Conservation (phyloP, 2,113 vertebrate genomes). For the Onychostoma macrolepis region DNA sequence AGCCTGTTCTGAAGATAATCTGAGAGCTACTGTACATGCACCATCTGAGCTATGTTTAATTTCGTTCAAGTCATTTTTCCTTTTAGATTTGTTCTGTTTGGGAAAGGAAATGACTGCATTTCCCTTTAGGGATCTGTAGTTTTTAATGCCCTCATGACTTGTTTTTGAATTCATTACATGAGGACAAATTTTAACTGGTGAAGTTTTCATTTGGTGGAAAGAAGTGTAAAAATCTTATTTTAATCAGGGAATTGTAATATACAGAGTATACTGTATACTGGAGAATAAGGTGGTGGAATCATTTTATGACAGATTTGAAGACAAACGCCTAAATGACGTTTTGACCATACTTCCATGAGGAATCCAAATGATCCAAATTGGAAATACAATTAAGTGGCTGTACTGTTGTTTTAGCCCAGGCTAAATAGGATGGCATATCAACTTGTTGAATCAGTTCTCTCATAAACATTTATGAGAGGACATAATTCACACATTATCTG, state of each 20-base stretch:
- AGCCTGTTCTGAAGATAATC: background rate
- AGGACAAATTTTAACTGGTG: background rate
- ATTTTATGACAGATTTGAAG: background rate
- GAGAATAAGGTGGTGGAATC: background rate
- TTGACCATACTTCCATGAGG: background rate
- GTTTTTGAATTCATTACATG: background rate
- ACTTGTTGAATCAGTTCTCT: background rate
- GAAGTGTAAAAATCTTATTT: background rate
- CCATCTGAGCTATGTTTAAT: background rate
- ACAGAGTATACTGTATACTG: background rate
- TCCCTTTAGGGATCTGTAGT: background rate
- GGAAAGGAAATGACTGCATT: background rate
- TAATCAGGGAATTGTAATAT: conserved; percentile 20
- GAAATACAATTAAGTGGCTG: background rate
- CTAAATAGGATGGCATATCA: conserved; percentile 7
- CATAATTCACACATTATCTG: background rate
- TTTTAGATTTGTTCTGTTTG: background rate
- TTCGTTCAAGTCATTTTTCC: background rate
- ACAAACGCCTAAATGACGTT: background rate
- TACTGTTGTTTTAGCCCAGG: background rate
- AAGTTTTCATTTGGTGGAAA: background rate
- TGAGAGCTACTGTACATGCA: background rate
- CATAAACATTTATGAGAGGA: background rate
- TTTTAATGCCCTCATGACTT: background rate
- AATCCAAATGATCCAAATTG: background rate